Conservation (phyloP, 2,888 invertebrate species). For the Tenthredo mesomela region DNA sequence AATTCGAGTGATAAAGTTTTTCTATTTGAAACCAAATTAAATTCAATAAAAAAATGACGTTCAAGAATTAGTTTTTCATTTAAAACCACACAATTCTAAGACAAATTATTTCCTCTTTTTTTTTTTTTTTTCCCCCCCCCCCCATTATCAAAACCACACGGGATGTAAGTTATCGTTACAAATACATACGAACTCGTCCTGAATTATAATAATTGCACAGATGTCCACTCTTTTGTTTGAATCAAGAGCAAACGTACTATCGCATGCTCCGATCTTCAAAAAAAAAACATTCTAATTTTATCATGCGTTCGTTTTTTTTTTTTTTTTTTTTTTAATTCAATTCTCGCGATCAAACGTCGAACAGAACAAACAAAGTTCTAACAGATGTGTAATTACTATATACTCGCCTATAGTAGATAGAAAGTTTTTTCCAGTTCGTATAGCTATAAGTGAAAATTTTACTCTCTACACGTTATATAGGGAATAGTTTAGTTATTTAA, state of each 20-base stretch:
- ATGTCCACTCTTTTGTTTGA: neutral
- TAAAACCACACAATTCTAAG: neutral
- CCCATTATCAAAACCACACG: neutral
- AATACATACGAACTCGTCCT: neutral
- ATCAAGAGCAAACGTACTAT: neutral
- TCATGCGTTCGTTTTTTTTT: neutral
- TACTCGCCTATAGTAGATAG: neutral
- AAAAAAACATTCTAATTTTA: neutral
- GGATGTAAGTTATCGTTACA: neutral
- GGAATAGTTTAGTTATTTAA: neutral
- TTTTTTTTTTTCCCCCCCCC: too few relatives aligned
- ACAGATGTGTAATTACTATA: neutral
- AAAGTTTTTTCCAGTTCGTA: constrained; percentile 33
- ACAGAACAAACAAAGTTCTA: neutral
- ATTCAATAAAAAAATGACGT: too few relatives aligned
- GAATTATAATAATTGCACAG: neutral
- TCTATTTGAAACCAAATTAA: neutral
- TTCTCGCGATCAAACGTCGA: neutral
- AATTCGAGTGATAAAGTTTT: neutral
- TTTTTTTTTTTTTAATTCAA: neutral
- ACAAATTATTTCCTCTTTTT: neutral
- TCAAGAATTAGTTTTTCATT: too few relatives aligned
- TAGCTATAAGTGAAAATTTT: neutral
- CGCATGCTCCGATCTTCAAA: neutral
- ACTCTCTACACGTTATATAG: constrained; percentile 25